A percentile compares a stretch with the other conserved stretches of the same genome.
Conservation (phyloP, 2,797 vertebrate genomes). For the Mallotus villosus region DNA sequence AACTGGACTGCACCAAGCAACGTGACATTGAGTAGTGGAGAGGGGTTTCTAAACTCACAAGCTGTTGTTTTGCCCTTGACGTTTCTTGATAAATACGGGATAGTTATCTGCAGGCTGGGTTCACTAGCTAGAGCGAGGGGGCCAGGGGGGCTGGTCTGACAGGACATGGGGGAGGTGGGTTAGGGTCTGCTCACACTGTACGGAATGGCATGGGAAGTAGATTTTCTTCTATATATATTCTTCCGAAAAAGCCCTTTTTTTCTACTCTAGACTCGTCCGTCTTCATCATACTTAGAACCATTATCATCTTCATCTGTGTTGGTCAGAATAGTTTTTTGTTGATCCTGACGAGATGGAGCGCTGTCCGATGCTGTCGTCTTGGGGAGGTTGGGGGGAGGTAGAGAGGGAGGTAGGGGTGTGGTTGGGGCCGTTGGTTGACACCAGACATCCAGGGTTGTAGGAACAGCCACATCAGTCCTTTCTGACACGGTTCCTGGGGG, state of each 20-base stretch:
- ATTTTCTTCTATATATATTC: conserved; percentile 22
- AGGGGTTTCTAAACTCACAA: conserved; percentile 9
- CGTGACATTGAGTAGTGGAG: conserved; percentile 3
- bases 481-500: conserved; percentile 90
- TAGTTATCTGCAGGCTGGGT: conserved; percentile 19
- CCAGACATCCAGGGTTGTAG: conserved; percentile 16
- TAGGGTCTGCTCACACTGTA: conserved; percentile 47
- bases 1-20: conserved; percentile 14
- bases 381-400: conserved; percentile 21
- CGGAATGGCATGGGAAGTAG: conserved; percentile 71
- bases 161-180: conserved; percentile 6
- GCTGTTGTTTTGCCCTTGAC: conserved; percentile 34
- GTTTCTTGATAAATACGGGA: conserved; percentile 44
- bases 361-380: conserved; percentile 50
- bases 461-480: conserved; percentile 84
- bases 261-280: conserved; percentile 46
- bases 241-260: conserved; percentile 37
- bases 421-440: conserved; percentile 42
- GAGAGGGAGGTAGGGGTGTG: conserved; percentile 17
- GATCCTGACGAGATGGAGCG: conserved; percentile 49
- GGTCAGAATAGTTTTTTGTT: conserved; percentile 37
- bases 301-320: conserved; percentile 34
- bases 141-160: not conserved
- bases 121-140: not conserved
- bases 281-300: conserved; percentile 38